phyloP scores from a whole-genome alignment of 1,140 invertebrate genomes.

The Cotesia chilonis region DNA sequence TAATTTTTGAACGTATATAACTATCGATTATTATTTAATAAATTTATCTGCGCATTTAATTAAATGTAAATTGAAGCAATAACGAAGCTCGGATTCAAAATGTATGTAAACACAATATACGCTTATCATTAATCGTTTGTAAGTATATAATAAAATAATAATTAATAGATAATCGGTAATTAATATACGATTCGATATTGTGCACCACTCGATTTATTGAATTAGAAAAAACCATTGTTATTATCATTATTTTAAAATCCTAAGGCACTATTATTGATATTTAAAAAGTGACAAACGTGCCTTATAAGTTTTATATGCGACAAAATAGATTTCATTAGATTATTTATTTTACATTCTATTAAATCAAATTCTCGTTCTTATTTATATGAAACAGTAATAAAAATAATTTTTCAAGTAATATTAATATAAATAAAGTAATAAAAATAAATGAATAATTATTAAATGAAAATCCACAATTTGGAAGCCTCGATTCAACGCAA shows the following conservation, averaged over 20 bases:
- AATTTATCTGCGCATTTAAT: too few relatives aligned
- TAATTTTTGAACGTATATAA: too few relatives aligned
- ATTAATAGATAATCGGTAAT: too few relatives aligned
- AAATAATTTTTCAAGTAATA: neutral
- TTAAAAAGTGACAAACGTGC: conserved; percentile 15
- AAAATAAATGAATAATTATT: neutral
- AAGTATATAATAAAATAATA: too few relatives aligned
- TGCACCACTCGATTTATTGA: too few relatives aligned
- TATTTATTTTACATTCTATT: conserved; percentile 1
- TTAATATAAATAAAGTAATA: neutral
- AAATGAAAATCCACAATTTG: conserved; percentile 1
- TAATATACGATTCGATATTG: too few relatives aligned
- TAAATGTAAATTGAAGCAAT: too few relatives aligned
- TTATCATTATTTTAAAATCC: neutral
- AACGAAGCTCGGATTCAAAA: too few relatives aligned
- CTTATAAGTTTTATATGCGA: neutral
- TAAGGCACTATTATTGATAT: conserved; percentile 3
- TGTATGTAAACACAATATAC: too few relatives aligned
- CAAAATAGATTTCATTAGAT: neutral
- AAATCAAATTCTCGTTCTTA: neutral
- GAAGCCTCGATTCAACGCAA: conserved; percentile 15
- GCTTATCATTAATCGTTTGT: too few relatives aligned
- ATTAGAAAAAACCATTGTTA: conserved; percentile 12
- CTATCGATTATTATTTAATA: too few relatives aligned
- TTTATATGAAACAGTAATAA: neutral